Percentiles rank a stretch among this genome's conserved stretches.
phyloP scores from a whole-genome alignment of 64 coral and sea anemone genomes.

The Stylophora pistillata region DNA sequence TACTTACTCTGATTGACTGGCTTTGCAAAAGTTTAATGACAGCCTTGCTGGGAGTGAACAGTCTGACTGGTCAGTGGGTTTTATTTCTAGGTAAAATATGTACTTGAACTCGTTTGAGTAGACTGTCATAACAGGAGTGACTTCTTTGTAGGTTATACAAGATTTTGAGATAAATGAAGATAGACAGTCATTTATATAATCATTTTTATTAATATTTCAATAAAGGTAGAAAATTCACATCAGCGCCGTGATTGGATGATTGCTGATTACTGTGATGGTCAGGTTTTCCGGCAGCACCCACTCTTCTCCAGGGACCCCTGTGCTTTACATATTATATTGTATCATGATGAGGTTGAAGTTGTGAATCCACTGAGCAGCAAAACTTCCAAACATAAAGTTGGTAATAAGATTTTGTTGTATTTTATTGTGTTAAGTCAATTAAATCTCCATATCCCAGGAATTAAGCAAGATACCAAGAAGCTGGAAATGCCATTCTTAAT shows the following conservation, averaged over 20 bases:
- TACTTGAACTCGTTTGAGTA: too few relatives aligned
- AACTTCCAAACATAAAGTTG: constrained; percentile 65
- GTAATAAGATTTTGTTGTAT: constrained; percentile 20
- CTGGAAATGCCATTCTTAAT: neutral
- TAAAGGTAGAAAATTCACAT: constrained; percentile 54
- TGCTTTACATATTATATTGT: constrained; percentile 60
- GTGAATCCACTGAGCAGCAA: constrained; percentile 60
- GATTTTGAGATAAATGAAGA: too few relatives aligned
- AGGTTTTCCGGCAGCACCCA: constrained; percentile 46
- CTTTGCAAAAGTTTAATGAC: too few relatives aligned
- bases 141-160: too few relatives aligned
- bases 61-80: too few relatives aligned
- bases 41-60: too few relatives aligned
- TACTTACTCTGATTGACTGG: too few relatives aligned
- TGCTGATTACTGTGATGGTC: constrained; percentile 63
- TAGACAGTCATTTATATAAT: too few relatives aligned
- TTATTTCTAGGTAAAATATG: too few relatives aligned
- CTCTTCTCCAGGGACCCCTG: constrained; percentile 51
- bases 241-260: constrained; percentile 52
- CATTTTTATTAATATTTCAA: too few relatives aligned
- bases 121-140: too few relatives aligned
- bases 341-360: constrained; percentile 73
- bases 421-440: neutral
- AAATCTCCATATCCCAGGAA: neutral
- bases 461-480: too few relatives aligned